Evolutionary conservation across 2,888 invertebrate genomes (phyloP).

Genomic region (Endomychus coccineus): DNA sequence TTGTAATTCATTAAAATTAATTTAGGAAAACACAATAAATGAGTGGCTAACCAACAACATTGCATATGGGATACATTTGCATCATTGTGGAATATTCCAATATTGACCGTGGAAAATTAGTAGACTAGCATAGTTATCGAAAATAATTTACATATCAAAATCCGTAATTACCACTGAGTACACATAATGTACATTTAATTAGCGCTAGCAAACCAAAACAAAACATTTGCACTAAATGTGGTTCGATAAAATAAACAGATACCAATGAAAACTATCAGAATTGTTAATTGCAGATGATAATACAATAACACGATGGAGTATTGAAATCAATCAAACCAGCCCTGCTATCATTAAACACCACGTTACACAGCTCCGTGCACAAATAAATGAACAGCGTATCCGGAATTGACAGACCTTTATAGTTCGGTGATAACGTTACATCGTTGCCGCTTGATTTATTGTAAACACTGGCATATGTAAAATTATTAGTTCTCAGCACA

Average conservation of each 20-base stretch:
- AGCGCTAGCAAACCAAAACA: slow-evolving; percentile 19
- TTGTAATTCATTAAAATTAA: no score
- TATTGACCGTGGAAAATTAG: no score
- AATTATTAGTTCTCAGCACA: no score
- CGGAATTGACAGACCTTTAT: slow-evolving; percentile 24
- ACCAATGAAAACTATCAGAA: slow-evolving; percentile 23
- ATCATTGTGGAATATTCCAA: no score
- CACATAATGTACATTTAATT: slow-evolving; percentile 21
- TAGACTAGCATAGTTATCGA: slow-evolving; percentile 6
- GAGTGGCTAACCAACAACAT: no score
- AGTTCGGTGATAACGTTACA: no score
- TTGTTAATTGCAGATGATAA: slow-evolving; percentile 22
- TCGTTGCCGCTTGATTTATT: no score
- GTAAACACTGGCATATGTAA: no score
- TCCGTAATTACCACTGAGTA: slow-evolving; percentile 12
- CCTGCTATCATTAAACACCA: slow-evolving; percentile 23
- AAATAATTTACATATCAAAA: slow-evolving; percentile 19
- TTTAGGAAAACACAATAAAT: no score
- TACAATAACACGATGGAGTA: slow-evolving; percentile 17
- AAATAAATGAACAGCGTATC: slow-evolving; percentile 23
- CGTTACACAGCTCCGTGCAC: slow-evolving; percentile 22
- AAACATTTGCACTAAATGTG: slow-evolving; percentile 21
- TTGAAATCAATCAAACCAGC: slow-evolving; percentile 23
- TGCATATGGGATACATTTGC: no score
- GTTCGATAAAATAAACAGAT: slow-evolving; percentile 27